Conservation (phyloP, 2,888 invertebrate genomes). For the Tenthredo amoena region DNA sequence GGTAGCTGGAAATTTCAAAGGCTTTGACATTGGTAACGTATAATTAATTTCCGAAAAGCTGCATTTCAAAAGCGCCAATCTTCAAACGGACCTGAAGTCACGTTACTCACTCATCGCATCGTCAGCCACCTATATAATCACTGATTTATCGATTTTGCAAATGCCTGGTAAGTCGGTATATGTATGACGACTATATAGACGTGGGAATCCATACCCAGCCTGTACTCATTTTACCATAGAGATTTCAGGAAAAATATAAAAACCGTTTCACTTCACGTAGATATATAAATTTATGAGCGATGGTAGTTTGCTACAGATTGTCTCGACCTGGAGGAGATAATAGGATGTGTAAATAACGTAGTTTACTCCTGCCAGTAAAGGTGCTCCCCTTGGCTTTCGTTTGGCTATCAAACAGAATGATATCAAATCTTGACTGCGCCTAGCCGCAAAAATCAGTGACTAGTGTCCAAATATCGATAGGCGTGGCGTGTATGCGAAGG, state of each 20-base stretch:
- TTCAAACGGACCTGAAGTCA: slow-evolving; percentile 3
- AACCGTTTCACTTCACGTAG: not conserved
- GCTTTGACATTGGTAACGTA: not conserved
- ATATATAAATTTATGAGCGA: not conserved
- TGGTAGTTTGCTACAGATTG: slow-evolving; percentile 22
- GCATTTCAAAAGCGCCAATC: not conserved
- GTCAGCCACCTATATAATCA: not conserved
- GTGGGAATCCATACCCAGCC: not conserved
- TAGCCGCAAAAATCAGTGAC: not conserved
- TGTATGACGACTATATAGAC: not conserved
- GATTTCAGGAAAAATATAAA: not conserved
- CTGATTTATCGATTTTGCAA: not conserved
- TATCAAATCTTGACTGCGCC: not conserved
- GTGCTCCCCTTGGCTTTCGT: not conserved
- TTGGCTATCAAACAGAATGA: not conserved
- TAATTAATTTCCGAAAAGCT: not conserved
- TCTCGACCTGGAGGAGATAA: slow-evolving; percentile 1
- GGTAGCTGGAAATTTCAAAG: not conserved
- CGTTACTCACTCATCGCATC: not conserved
- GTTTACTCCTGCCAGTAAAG: not conserved
- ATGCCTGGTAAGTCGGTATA: not conserved
- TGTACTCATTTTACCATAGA: not conserved
- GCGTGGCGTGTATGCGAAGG: not conserved
- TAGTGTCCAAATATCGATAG: not conserved
- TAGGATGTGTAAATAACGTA: slow-evolving; percentile 6